These are phyloP conservation scores for Halcyon chelicuti DNA, from an alignment of 2,797 vertebrate species.

Conservation along the genomic window DNA sequence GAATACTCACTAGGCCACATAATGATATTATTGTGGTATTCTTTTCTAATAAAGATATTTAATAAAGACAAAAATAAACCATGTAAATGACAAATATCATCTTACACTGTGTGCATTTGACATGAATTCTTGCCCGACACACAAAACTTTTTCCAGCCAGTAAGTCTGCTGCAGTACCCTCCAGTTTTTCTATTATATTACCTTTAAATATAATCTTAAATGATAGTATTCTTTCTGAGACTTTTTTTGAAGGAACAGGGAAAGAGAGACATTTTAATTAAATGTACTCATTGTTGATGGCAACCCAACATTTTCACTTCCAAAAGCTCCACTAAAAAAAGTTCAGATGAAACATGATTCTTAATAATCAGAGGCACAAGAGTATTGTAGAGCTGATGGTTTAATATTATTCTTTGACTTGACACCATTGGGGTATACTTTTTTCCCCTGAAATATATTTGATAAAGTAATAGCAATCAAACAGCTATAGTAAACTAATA, in stretches of 20 bases:
- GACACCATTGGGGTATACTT: constrained; percentile 14
- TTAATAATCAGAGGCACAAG: constrained; percentile 60
- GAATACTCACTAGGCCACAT: not conserved
- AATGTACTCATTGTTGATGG: not conserved
- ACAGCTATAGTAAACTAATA: constrained; percentile 60
- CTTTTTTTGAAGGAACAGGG: not conserved
- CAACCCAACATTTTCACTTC: not conserved
- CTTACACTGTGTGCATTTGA: not conserved
- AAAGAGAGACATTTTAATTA: constrained; percentile 42
- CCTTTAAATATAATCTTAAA: constrained; percentile 2
- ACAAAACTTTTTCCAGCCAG: not conserved
- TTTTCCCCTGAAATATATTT: constrained; percentile 34
- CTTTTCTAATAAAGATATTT: not conserved
- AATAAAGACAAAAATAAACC: not conserved
- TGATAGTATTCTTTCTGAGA: not conserved
- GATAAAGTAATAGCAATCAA: constrained; percentile 65
- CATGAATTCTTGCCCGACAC: not conserved
- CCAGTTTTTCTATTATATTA: not conserved
- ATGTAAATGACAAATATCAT: not conserved
- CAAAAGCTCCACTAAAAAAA: constrained; percentile 26
- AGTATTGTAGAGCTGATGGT: constrained; percentile 16
- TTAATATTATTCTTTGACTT: constrained; percentile 57
- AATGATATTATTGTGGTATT: not conserved
- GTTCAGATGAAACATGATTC: constrained; percentile 66
- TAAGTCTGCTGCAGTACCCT: not conserved